phyloP scores from a whole-genome alignment of 2,113 vertebrate species.

The Gadus chalcogrammus region DNA sequence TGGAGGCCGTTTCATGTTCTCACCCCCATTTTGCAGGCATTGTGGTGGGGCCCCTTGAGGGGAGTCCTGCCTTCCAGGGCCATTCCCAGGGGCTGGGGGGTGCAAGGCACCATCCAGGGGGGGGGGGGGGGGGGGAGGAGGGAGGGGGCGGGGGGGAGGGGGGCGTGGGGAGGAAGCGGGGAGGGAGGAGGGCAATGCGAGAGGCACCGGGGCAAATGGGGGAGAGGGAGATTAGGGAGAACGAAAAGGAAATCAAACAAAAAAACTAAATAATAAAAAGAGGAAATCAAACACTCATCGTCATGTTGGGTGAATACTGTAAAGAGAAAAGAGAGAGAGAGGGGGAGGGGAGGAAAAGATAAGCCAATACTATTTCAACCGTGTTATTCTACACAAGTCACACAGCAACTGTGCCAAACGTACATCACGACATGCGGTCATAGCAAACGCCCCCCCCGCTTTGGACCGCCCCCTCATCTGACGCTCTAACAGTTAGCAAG shows the following conservation, averaged over 20 bases:
- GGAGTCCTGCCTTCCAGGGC: constrained; percentile 62
- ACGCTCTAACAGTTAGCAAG: constrained; percentile 34
- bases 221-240: constrained; percentile 47
- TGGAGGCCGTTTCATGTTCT: constrained; percentile 57
- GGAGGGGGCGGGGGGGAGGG: neutral
- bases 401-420: constrained; percentile 37
- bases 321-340: constrained; percentile 63
- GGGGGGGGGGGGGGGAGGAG: constrained; percentile 13
- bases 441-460: neutral
- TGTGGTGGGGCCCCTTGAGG: constrained; percentile 59
- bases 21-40: constrained; percentile 63
- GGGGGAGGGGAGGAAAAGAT: constrained; percentile 48
- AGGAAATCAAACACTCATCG: constrained; percentile 85
- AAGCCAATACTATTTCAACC: constrained; percentile 56
- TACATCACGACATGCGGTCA: constrained; percentile 28
- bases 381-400: constrained; percentile 39
- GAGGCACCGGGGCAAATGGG: constrained; percentile 41
- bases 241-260: constrained; percentile 38
- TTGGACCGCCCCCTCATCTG: neutral
- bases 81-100: constrained; percentile 60
- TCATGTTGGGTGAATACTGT: constrained; percentile 90
- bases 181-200: constrained; percentile 72
- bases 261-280: constrained; percentile 41
- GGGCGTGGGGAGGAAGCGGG: constrained; percentile 9
- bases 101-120: constrained; percentile 53